Percentiles rank a stretch among this genome's conserved stretches.
Evolutionary conservation across 2,888 invertebrate genomes (phyloP).

Genomic region (Endotricha flammealis): DNA sequence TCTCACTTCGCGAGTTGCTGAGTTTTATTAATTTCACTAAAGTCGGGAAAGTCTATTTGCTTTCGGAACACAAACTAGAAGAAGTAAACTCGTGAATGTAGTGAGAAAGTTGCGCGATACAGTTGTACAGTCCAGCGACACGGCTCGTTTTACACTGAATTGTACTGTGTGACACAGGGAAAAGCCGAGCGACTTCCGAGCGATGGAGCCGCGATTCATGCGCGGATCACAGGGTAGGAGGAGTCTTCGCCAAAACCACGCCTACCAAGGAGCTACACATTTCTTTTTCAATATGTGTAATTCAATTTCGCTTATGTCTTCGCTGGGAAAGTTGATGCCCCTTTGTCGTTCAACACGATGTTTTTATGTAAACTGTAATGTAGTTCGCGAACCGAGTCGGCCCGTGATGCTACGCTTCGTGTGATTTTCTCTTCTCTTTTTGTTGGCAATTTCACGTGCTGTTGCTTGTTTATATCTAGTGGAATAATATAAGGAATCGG

Average conservation of each 20-base stretch:
- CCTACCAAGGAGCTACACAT: constrained; percentile 77
- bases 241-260: constrained; percentile 69
- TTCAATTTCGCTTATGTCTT: constrained; percentile 79
- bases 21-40: constrained; percentile 44
- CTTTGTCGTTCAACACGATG: constrained; percentile 78
- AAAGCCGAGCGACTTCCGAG: constrained; percentile 44
- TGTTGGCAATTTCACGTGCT: constrained; percentile 67
- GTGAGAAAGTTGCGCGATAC: constrained; percentile 44
- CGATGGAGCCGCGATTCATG: constrained; percentile 59
- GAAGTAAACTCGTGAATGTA: constrained; percentile 40
- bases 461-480: constrained; percentile 58
- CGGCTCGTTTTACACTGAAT: constrained; percentile 48
- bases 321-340: constrained; percentile 78
- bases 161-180: constrained; percentile 33
- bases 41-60: constrained; percentile 45
- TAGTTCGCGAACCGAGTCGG: constrained; percentile 72
- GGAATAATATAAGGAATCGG: constrained; percentile 35
- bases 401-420: constrained; percentile 57
- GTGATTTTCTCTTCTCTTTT: constrained; percentile 60
- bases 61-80: constrained; percentile 30
- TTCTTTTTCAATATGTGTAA: constrained; percentile 79
- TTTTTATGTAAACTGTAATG: constrained; percentile 79
- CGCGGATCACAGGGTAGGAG: constrained; percentile 69
- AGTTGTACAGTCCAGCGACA: constrained; percentile 47
- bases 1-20: constrained; percentile 37